Conservation (phyloP, 2,797 vertebrate species). For the Acanthornis magna region DNA sequence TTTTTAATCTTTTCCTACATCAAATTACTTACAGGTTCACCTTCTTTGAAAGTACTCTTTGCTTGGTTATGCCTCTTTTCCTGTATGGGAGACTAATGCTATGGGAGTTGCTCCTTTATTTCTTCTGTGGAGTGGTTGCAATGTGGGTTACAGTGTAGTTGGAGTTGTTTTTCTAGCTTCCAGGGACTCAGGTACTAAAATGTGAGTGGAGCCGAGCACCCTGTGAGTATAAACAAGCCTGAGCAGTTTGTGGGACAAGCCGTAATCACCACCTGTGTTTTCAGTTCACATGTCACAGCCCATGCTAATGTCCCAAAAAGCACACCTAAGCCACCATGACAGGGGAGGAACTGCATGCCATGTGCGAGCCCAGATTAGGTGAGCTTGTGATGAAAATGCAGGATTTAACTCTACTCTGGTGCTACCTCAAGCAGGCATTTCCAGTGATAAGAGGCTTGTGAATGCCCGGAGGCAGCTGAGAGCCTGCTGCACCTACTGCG, state of each 20-base stretch:
- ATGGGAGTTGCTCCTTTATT: not conserved
- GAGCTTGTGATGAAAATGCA: not conserved
- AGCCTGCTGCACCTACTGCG: not conserved
- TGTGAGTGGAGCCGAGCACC: not conserved
- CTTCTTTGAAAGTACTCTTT: not conserved
- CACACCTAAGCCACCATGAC: not conserved
- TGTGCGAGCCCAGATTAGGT: not conserved
- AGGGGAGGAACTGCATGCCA: not conserved
- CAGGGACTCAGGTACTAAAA: fast-evolving
- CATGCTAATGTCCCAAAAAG: not conserved
- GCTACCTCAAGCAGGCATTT: not conserved
- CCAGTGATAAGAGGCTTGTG: not conserved
- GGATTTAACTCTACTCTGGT: not conserved
- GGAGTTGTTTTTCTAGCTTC: not conserved
- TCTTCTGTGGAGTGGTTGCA: not conserved
- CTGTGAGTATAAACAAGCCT: fast-evolving
- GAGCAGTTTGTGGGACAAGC: not conserved
- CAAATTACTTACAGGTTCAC: fast-evolving
- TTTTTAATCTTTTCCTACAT: not conserved
- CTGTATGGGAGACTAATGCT: not conserved
- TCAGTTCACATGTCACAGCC: not conserved
- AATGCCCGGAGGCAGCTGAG: not conserved
- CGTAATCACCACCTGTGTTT: not conserved
- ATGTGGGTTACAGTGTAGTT: not conserved
- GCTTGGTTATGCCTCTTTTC: not conserved